These are phyloP conservation scores for Chydorus sphaericus DNA, from an alignment of 2,888 invertebrate genomes.

Conservation along the genomic window DNA sequence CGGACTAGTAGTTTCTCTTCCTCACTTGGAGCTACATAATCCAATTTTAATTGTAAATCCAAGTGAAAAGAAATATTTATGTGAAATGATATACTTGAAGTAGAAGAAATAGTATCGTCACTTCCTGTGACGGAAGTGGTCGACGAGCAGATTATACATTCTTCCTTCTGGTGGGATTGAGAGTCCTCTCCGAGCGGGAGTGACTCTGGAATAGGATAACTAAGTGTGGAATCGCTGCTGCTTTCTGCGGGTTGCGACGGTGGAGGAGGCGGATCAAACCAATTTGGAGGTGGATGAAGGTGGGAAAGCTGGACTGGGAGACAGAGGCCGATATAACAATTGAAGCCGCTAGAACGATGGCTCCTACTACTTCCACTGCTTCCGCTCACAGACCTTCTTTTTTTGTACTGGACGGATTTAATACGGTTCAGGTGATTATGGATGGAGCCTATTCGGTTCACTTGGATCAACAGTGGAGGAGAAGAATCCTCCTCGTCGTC, in stretches of 20 bases:
- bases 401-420: constrained; percentile 21
- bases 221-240: neutral
- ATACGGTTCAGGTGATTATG: constrained; percentile 23
- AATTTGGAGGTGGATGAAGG: constrained; percentile 32
- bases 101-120: neutral
- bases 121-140: neutral
- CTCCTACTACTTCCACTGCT: no score
- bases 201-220: no score
- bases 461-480: constrained; percentile 16
- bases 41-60: no score
- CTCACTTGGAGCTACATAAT: neutral
- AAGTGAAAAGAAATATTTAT: neutral
- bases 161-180: neutral
- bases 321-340: constrained; percentile 56
- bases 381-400: constrained; percentile 16
- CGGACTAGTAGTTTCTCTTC: constrained; percentile 27
- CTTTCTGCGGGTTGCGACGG: neutral
- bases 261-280: neutral
- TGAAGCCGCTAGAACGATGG: no score
- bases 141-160: neutral
- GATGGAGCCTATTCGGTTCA: constrained; percentile 21
- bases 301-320: constrained; percentile 47
- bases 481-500: constrained; percentile 13
- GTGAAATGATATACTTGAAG: neutral
- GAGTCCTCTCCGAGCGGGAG: neutral